phyloP scores from a whole-genome alignment of 1,140 invertebrate genomes.

The Polyergus mexicanus region DNA sequence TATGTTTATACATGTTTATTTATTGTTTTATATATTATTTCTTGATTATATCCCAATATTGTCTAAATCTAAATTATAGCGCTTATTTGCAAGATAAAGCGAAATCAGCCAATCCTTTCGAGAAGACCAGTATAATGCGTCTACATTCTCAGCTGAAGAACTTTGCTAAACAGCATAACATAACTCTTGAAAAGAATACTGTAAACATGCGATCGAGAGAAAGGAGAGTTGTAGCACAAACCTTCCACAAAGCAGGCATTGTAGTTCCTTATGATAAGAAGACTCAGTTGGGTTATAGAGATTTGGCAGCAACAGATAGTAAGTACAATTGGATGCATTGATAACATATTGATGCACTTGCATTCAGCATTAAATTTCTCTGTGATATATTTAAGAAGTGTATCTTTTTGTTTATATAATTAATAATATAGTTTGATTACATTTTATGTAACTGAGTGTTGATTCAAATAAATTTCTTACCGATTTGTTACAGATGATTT shows the following conservation, averaged over 20 bases:
- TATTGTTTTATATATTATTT: neutral
- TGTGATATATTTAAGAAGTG: neutral
- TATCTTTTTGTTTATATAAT: neutral
- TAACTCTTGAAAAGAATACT: conserved; percentile 88
- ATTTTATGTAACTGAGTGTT: too few relatives aligned
- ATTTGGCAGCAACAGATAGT: conserved; percentile 91
- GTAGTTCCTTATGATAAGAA: conserved; percentile 95
- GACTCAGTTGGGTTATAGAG: conserved; percentile 93
- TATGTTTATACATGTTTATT: neutral
- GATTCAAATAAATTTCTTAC: neutral
- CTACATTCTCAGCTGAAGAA: conserved; percentile 89
- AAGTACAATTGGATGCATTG: conserved; percentile 79
- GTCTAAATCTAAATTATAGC: conserved; percentile 83
- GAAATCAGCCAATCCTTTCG: conserved; percentile 89
- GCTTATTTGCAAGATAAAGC: conserved; percentile 89
- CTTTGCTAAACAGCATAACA: conserved; percentile 89
- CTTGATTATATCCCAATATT: neutral
- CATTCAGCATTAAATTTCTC: neutral
- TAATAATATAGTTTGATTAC: neutral
- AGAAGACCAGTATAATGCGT: conserved; percentile 87
- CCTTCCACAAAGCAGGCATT: conserved; percentile 95
- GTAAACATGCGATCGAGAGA: conserved; percentile 86
- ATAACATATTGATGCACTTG: neutral
- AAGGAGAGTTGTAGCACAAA: conserved; percentile 91
- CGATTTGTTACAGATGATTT: conserved; percentile 88